Percentiles rank a stretch among this genome's conserved stretches.
phyloP scores from a whole-genome alignment of 2,888 invertebrate genomes.

The Lymantria monacha region DNA sequence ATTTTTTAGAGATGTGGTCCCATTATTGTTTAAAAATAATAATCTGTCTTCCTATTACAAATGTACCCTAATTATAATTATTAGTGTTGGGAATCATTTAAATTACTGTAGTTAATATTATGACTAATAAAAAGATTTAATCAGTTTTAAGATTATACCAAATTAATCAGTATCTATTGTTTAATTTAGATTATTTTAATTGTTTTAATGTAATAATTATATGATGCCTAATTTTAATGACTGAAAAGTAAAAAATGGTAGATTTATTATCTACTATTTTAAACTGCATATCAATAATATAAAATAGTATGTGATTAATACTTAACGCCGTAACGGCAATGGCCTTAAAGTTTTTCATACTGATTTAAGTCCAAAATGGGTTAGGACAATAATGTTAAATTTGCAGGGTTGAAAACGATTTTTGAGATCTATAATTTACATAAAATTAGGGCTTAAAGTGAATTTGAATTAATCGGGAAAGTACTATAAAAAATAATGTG shows the following conservation, averaged over 20 bases:
- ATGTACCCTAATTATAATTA: too few species aligned
- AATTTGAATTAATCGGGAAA: neutral
- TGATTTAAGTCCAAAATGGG: neutral
- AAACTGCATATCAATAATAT: neutral
- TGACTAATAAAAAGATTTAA: too few species aligned
- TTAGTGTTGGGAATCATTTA: too few species aligned
- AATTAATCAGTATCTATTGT: too few species aligned
- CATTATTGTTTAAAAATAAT: too few species aligned
- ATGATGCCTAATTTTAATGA: neutral
- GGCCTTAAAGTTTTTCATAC: neutral
- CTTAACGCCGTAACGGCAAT: neutral
- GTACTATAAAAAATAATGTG: neutral
- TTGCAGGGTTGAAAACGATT: conserved; percentile 9
- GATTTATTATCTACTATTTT: neutral
- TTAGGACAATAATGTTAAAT: conserved; percentile 3
- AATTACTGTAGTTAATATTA: too few species aligned
- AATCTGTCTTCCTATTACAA: too few species aligned
- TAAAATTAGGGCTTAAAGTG: neutral
- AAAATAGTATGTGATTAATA: neutral
- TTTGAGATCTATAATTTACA: conserved; percentile 3
- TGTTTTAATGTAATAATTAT: neutral
- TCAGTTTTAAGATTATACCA: too few species aligned
- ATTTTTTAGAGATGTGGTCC: too few species aligned
- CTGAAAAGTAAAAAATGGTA: neutral
- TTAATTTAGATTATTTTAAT: neutral